Conservation (phyloP, 2,113 vertebrate species). For the Passer montanus region DNA sequence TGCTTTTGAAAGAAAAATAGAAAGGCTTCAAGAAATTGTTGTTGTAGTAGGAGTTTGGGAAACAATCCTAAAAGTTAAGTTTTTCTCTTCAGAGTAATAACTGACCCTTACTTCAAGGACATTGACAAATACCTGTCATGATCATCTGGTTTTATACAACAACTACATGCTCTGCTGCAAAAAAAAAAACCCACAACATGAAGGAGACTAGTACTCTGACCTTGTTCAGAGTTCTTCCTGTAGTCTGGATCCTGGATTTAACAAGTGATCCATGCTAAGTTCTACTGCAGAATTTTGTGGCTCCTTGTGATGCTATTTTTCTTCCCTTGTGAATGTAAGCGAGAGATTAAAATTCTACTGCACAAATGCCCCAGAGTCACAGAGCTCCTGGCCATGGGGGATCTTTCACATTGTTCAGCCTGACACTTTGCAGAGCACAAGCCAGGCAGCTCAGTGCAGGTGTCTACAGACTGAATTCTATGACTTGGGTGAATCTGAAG, state of each 20-base stretch:
- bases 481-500: slow-evolving; percentile 15
- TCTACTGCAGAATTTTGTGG: neutral
- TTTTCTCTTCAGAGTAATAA: neutral
- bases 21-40: neutral
- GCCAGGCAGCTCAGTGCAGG: neutral
- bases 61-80: neutral
- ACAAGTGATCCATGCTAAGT: neutral
- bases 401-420: neutral
- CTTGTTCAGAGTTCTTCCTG: neutral
- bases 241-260: neutral
- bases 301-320: neutral
- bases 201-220: neutral
- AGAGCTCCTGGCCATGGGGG: neutral
- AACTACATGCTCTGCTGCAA: neutral
- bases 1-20: neutral
- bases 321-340: neutral
- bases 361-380: neutral
- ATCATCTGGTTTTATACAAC: neutral
- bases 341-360: neutral
- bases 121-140: neutral
- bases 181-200: neutral
- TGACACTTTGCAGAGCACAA: neutral
- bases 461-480: neutral
- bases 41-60: neutral
- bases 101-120: neutral